Percentiles rank a stretch among this genome's conserved stretches.
Conservation (phyloP, 2,888 invertebrate genomes). For the Auanema sp. region DNA sequence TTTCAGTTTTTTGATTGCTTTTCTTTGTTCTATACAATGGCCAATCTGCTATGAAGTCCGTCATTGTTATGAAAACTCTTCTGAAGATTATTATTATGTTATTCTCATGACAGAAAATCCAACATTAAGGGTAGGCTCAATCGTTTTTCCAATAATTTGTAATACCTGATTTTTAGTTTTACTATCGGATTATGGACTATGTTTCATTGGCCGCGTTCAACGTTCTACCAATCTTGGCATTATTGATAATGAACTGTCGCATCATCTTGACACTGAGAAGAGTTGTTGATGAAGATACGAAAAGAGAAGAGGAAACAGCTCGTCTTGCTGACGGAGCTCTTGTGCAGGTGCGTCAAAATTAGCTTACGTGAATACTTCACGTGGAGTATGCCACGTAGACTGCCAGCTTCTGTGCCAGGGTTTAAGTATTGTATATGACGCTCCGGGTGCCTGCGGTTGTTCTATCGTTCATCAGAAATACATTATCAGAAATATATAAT, state of each 20-base stretch:
- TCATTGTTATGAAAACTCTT: conserved; percentile 45
- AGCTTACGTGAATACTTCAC: background rate
- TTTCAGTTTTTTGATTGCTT: conserved; percentile 45
- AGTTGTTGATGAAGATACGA: conserved; percentile 54
- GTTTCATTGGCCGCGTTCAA: conserved; percentile 58
- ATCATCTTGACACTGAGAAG: conserved; percentile 56
- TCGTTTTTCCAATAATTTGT: conserved; percentile 12
- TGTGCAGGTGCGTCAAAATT: conserved; percentile 22
- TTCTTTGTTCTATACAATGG: conserved; percentile 62
- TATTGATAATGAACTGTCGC: conserved; percentile 53
- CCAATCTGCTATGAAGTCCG: conserved; percentile 57
- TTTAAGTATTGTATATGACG: too few species aligned
- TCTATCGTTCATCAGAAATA: background rate
- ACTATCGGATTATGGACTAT: conserved; percentile 60
- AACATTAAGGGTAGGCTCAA: conserved; percentile 29
- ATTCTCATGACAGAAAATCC: conserved; percentile 45
- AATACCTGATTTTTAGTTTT: conserved; percentile 44
- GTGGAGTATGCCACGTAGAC: conserved; percentile 1
- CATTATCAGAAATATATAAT: background rate
- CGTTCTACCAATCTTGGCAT: conserved; percentile 54
- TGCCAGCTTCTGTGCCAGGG: too few species aligned
- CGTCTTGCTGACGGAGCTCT: conserved; percentile 38
- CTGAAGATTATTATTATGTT: conserved; percentile 47
- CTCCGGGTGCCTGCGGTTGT: background rate
- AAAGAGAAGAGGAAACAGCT: conserved; percentile 35